A percentile compares a stretch with the other conserved stretches of the same genome.
phyloP scores from a whole-genome alignment of 2,888 invertebrate species.

The Agriotes lineatus region DNA sequence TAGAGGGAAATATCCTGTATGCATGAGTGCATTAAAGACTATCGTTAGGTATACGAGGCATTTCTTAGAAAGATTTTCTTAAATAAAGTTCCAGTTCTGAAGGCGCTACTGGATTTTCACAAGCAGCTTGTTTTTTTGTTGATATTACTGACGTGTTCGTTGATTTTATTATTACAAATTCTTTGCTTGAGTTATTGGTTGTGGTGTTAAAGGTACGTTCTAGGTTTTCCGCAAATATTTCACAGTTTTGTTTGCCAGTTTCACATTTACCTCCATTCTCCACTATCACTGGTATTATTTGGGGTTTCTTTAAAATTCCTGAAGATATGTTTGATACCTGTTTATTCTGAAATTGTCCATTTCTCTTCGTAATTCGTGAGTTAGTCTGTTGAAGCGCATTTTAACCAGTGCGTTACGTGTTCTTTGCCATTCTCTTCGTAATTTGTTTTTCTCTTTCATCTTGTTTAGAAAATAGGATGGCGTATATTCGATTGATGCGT shows the following conservation, averaged over 20 bases:
- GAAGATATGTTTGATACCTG: neutral
- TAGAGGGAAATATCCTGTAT: too few species aligned
- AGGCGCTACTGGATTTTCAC: neutral
- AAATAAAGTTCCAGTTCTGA: neutral
- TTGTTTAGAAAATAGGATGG: neutral
- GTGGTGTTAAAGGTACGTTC: neutral
- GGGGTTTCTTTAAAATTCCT: neutral
- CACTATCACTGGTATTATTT: neutral
- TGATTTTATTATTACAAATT: neutral
- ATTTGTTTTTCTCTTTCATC: neutral
- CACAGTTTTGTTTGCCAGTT: neutral
- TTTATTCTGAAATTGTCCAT: neutral
- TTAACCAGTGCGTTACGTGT: neutral
- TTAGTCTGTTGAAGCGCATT: neutral
- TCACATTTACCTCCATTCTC: neutral
- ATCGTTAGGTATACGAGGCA: neutral
- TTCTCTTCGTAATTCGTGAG: neutral
- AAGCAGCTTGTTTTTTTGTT: neutral
- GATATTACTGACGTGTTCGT: neutral
- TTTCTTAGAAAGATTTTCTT: neutral
- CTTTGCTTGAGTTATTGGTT: neutral
- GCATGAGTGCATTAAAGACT: neutral
- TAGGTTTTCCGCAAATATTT: neutral
- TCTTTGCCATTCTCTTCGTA: neutral
- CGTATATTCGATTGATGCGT: neutral